Conservation (phyloP, 2,113 vertebrate genomes). For the Pavo muticus region DNA sequence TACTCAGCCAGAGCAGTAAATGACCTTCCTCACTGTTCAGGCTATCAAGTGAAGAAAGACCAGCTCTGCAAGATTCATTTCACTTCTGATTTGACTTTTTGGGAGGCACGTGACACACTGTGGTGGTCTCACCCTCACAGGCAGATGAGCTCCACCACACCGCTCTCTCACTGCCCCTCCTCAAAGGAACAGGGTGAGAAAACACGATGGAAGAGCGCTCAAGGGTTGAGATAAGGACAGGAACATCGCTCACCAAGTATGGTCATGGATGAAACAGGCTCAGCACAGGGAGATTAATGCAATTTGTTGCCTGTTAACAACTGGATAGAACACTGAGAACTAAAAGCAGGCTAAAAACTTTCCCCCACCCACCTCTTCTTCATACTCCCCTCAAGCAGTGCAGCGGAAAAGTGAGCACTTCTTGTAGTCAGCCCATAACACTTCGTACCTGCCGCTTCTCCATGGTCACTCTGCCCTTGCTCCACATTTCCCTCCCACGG, state of each 20-base stretch:
- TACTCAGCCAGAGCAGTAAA: not conserved
- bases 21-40: fast-evolving
- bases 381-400: too few relatives aligned
- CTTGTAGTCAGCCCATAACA: not conserved
- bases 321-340: too few relatives aligned
- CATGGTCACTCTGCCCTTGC: not conserved
- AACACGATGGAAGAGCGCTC: not conserved
- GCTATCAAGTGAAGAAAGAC: not conserved
- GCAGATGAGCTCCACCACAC: not conserved
- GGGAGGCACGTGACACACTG: not conserved
- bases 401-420: too few relatives aligned
- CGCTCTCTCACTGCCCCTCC: not conserved
- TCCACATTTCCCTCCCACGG: too few relatives aligned
- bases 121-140: not conserved
- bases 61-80: not conserved
- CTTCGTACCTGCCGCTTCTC: too few relatives aligned
- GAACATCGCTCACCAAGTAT: not conserved
- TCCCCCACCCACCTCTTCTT: too few relatives aligned
- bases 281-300: too few relatives aligned
- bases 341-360: too few relatives aligned
- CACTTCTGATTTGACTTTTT: not conserved
- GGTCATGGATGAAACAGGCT: not conserved
- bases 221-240: not conserved
- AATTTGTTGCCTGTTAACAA: too few relatives aligned
- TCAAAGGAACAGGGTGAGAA: not conserved